Evolutionary conservation across 2,888 invertebrate species (phyloP), one percentile per base, ranked within the genome.

Genomic region (Hypercompe scribonia): DNA sequence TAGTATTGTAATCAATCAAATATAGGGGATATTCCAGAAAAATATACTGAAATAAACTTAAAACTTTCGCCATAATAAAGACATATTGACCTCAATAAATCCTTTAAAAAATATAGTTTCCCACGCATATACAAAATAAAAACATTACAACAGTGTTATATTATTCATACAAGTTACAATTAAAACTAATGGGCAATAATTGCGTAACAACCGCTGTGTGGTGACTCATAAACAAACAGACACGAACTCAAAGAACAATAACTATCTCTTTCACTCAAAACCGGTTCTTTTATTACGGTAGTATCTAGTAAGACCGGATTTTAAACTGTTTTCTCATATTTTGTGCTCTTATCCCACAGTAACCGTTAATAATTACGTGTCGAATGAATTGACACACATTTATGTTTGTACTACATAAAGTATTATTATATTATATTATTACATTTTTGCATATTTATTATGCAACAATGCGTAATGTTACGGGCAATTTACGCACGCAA

Each of bases 211-310:
- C 68, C 24, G 68, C 64, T 50, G n/a, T 64, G 63, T 31, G 28
- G 65, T 74, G 68, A 67, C 15, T 68, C 74, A 71, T 68, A 71
- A 58, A 71, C 68, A 70, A 74, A 71, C 39, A 33, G 42, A 61
- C 65, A 69, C 63, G 66, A 54, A 13, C 61, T 39, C 33, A 68
- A 34, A 13, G 42, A 71, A 68, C 65, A 71, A 74, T 74, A 65
- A 72, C 72, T 72, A 67, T 74, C 74, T 74, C 68, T 74, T 74
- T 74, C 68, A 65, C 58, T 61, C 34, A 31, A 4, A 74, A 74
- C 74, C 39, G 34, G 74, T 74, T 74, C 33, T n/a, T 36, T 10
- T 70, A 68, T 74, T 70, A 74, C 73, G 61, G 61, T 70, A 70
- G 68, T 46, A 66, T 21, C 28, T 36, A 18, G 65, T 66, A 50